Conservation (phyloP, 2,797 vertebrate genomes). For the Bufotes viridis region DNA sequence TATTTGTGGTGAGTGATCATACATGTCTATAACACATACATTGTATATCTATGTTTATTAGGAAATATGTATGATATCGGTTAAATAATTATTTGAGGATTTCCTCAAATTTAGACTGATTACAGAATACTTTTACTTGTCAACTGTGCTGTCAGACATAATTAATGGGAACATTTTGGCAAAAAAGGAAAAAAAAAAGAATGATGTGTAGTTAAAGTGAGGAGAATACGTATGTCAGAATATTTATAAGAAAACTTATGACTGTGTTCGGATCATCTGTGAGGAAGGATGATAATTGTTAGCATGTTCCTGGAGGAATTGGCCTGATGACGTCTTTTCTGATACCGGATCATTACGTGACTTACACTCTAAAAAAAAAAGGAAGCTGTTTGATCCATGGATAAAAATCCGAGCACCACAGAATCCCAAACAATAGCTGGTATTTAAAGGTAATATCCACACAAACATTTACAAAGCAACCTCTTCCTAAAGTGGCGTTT, state of each 20-base stretch:
- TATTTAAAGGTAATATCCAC: conserved; percentile 83
- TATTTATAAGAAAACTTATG: conserved; percentile 82
- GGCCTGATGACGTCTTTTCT: conserved; percentile 92
- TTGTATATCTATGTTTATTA: neutral
- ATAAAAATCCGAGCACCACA: conserved; percentile 89
- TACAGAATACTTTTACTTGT: conserved; percentile 7
- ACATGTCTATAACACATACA: neutral
- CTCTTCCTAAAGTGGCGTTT: conserved; percentile 72
- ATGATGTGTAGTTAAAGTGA: conserved; percentile 68
- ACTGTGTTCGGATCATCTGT: conserved; percentile 87
- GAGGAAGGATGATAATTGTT: conserved; percentile 88
- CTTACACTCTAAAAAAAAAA: conserved; percentile 73
- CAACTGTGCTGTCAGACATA: conserved; percentile 42
- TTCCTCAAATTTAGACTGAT: neutral
- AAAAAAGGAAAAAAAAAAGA: conserved; percentile 46
- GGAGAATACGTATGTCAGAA: conserved; percentile 69
- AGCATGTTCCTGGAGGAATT: conserved; percentile 89
- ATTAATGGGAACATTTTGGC: conserved; percentile 65
- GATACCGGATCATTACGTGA: conserved; percentile 90
- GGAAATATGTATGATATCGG: neutral
- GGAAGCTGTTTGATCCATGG: conserved; percentile 81
- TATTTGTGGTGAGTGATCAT: neutral
- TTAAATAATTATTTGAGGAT: neutral
- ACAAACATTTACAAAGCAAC: conserved; percentile 78
- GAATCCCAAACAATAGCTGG: conserved; percentile 85